Conservation (phyloP, 2,888 invertebrate species). For the Epinotia ramella region DNA sequence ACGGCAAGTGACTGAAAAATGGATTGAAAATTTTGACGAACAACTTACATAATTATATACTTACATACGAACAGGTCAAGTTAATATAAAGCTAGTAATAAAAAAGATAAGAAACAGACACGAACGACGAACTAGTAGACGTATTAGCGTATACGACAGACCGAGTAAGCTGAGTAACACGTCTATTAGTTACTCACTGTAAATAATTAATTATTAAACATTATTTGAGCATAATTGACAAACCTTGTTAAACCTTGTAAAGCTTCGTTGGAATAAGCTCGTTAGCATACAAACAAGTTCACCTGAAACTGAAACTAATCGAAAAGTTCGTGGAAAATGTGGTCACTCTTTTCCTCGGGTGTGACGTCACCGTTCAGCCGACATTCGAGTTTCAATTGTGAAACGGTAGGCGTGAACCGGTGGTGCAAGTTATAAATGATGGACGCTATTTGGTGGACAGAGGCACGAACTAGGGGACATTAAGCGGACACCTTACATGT, state of each 20-base stretch:
- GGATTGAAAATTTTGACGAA: too few species aligned
- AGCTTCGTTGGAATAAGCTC: conserved; percentile 34
- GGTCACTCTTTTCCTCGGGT: conserved; percentile 51
- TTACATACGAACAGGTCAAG: too few species aligned
- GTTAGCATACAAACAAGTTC: conserved; percentile 36
- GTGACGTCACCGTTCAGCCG: conserved; percentile 48
- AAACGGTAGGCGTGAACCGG: conserved; percentile 15
- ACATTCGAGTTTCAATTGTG: conserved; percentile 33
- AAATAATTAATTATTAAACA: background rate
- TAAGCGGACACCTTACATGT: too few species aligned
- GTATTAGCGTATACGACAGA: too few species aligned
- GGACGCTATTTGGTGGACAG: too few species aligned
- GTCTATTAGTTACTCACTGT: background rate
- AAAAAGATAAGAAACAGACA: too few species aligned
- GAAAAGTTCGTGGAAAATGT: conserved; percentile 47
- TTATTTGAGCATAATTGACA: conserved; percentile 17
- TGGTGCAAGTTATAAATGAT: conserved; percentile 1
- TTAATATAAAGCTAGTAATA: too few species aligned
- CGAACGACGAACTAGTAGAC: too few species aligned
- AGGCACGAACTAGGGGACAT: too few species aligned
- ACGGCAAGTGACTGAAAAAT: too few species aligned
- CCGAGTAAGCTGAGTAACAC: background rate
- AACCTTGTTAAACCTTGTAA: conserved; percentile 13
- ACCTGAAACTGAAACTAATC: conserved; percentile 35
- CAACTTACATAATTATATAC: too few species aligned